Base-by-base conservation (phyloP, 2,113 vertebrate genomes). In the Paracanthobrama guichenoti region DNA sequence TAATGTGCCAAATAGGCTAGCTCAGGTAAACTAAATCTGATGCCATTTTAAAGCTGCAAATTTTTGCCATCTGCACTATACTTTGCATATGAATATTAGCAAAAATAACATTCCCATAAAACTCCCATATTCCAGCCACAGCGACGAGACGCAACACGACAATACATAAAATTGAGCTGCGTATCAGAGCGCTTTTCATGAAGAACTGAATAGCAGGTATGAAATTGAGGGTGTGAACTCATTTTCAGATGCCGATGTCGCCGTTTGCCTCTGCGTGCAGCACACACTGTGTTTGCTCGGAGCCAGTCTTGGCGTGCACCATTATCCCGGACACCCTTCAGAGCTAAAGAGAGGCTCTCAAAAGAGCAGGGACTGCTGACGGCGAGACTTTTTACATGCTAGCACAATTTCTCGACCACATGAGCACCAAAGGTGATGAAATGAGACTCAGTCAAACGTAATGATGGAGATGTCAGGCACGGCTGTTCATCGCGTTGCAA, bases 221-320 rank as follows among this genome's bases (percentile, higher is more conserved):
- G 26, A 80, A 60, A 80, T 80, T 80, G 79, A 67, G 79, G 77
- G 79, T 67, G 44, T 67, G 60, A 80, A 80, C 79, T 80, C 60
- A 80, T 67, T 80, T 50, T 50, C 24, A 67, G 79, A 80, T 22
- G 11, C 18, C 26, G 12, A 50, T 2, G 42, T 80, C 24, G 6
- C 10, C 42, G 11, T 80, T 50, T 24, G 26, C 22, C 44, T 80
- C 24, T 9, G 16, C 18, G 8, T 18, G 48, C 24, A 50, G 48
- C 24, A 20, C 24, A 50, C 62, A 18, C n/a, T 48, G 55, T 13
- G n/a, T 48, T 79, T 79, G 59, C 24, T 12, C 10, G 5, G 24
- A 80, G 60, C 16, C 18, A 28, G 79, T 66, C 20, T 7, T 67
- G 26, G 62, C n/a, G 7, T 50, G 35, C 60, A 26, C 14, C 6